Evolutionary conservation across 2,113 vertebrate species (phyloP).

Genomic region (Phyllostomus hastatus): DNA sequence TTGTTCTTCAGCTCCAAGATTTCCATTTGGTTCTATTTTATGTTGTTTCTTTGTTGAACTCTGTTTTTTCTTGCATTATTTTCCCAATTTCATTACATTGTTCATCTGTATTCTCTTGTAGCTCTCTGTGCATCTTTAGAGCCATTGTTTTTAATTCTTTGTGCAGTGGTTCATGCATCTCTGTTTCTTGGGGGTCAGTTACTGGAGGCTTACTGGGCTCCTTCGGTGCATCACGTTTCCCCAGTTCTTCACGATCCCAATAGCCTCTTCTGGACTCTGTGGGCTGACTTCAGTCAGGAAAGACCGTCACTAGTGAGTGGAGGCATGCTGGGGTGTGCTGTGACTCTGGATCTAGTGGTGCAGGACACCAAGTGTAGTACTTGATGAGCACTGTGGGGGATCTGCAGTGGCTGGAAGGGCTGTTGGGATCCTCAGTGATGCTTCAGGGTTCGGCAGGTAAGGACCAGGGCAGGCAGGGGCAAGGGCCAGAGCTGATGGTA

Average conservation of each 20-base stretch:
- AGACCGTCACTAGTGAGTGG: not conserved
- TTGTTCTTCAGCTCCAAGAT: not conserved
- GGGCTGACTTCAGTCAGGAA: not conserved
- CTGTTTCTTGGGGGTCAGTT: not conserved
- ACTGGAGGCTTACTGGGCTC: not conserved
- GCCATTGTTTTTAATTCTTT: not conserved
- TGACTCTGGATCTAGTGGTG: not conserved
- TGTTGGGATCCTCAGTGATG: not conserved
- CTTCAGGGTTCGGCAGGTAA: not conserved
- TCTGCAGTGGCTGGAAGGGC: not conserved
- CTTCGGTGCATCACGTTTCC: not conserved
- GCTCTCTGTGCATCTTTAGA: not conserved
- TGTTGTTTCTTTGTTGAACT: not conserved
- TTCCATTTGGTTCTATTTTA: not conserved
- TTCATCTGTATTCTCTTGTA: not conserved
- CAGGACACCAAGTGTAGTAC: not conserved
- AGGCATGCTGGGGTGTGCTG: rapidly evolving
- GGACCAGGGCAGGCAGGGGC: not conserved
- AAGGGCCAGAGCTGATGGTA: not conserved
- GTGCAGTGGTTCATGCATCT: not conserved
- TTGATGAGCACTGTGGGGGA: not conserved
- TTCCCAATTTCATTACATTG: not conserved
- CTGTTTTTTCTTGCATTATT: not conserved
- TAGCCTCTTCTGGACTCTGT: not conserved
- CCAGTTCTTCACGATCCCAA: not conserved